phyloP scores from a whole-genome alignment of 2,113 vertebrate species.

The Peromyscus leucopus region DNA sequence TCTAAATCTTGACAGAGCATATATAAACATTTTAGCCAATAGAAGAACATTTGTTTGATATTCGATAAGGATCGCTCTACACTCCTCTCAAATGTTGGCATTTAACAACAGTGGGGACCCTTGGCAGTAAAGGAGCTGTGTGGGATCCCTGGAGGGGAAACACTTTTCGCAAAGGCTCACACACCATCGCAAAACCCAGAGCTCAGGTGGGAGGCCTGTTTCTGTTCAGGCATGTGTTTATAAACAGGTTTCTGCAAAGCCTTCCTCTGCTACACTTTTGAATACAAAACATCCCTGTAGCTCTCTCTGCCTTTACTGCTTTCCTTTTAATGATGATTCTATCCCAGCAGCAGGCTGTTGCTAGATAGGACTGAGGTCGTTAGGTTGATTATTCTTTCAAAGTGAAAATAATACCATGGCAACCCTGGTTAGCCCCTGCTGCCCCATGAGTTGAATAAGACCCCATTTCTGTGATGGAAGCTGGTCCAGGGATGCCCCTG shows the following conservation, averaged over 20 bases:
- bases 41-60: not conserved
- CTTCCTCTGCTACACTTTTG: not conserved
- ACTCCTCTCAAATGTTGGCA: not conserved
- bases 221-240: not conserved
- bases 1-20: not conserved
- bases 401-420: conserved; percentile 36
- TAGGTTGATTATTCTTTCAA: conserved; percentile 6
- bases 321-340: not conserved
- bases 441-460: conserved; percentile 35
- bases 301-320: not conserved
- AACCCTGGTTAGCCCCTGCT: conserved; percentile 39
- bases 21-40: not conserved
- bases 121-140: not conserved
- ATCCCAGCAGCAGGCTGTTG: not conserved
- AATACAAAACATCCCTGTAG: not conserved
- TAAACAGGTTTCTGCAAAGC: not conserved
- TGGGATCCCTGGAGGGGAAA: not conserved
- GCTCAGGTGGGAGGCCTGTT: rapidly evolving
- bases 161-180: not conserved
- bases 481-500: conserved; percentile 56
- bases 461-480: conserved; percentile 54
- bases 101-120: not conserved
- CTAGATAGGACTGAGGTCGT: not conserved
- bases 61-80: not conserved
- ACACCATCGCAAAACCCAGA: not conserved